Percentiles rank a stretch among this genome's conserved stretches.
Evolutionary conservation across 2,113 vertebrate genomes (phyloP).

Genomic region (Rhabdomys dilectus): DNA sequence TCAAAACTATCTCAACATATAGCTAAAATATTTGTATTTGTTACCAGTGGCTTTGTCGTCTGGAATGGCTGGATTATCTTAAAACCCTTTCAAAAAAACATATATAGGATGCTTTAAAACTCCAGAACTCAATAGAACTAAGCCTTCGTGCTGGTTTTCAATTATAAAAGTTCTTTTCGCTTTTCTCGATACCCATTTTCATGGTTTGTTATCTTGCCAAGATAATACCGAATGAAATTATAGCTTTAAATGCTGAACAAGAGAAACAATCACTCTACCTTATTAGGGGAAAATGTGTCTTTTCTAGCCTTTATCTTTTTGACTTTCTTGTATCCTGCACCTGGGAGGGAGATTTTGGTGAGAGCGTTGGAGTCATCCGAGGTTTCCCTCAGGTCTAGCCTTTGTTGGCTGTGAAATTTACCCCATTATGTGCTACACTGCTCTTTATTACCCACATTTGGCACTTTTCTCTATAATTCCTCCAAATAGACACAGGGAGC

Average conservation of each 20-base stretch:
- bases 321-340: conserved; percentile 28
- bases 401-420: conserved; percentile 66
- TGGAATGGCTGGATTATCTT: neutral
- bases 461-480: conserved; percentile 58
- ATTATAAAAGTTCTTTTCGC: neutral
- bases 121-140: neutral
- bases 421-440: conserved; percentile 70
- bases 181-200: neutral
- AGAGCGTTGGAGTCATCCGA: conserved; percentile 42
- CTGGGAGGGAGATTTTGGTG: conserved; percentile 57
- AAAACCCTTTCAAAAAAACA: neutral
- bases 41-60: neutral
- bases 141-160: conserved; percentile 13
- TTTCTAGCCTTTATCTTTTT: neutral
- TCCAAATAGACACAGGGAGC: conserved; percentile 70
- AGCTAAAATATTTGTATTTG: neutral
- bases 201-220: conserved; percentile 23
- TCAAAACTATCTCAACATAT: neutral
- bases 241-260: conserved; percentile 34
- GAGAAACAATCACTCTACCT: neutral
- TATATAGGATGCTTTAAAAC: neutral
- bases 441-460: conserved; percentile 66
- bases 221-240: neutral
- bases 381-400: conserved; percentile 70
- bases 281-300: neutral